Evolutionary conservation across 2,113 vertebrate genomes (phyloP).

Genomic region (Sinocyclocheilus maitianheensis): DNA sequence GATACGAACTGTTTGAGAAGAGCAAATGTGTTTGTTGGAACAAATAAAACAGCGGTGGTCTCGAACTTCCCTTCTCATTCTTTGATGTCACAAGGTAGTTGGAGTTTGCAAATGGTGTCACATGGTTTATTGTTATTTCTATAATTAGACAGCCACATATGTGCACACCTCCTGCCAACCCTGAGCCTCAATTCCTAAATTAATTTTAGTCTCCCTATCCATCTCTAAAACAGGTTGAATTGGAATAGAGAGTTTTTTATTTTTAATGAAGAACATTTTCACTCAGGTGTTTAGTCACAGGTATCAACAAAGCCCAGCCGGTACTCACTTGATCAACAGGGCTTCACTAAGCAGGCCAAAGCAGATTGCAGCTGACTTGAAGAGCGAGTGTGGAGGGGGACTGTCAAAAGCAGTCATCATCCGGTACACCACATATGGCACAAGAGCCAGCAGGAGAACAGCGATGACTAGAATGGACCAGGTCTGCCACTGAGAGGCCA

Average conservation of each 20-base stretch:
- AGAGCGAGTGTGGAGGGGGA: constrained; percentile 56
- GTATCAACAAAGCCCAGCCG: constrained; percentile 14
- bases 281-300: constrained; percentile 33
- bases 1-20: neutral
- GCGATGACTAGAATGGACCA: constrained; percentile 39
- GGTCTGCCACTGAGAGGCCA: constrained; percentile 65
- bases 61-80: constrained; percentile 11
- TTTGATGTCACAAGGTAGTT: constrained; percentile 23
- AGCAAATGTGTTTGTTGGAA: too few species aligned
- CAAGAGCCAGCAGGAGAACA: constrained; percentile 47
- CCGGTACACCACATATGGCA: constrained; percentile 62
- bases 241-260: constrained; percentile 40
- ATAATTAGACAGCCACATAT: constrained; percentile 79
- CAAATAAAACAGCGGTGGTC: neutral
- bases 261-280: neutral
- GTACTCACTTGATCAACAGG: constrained; percentile 69
- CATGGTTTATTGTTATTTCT: constrained; percentile 73
- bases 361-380: constrained; percentile 64
- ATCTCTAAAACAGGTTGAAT: constrained; percentile 58
- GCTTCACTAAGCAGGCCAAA: constrained; percentile 61
- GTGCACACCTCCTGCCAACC: constrained; percentile 73
- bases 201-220: constrained; percentile 50
- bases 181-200: constrained; percentile 67
- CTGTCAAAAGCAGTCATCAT: constrained; percentile 62
- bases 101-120: constrained; percentile 61